Evolutionary conservation across 1,140 invertebrate species (phyloP), one percentile per base, ranked within the genome.

Genomic region (Gryllus bimaculatus): DNA sequence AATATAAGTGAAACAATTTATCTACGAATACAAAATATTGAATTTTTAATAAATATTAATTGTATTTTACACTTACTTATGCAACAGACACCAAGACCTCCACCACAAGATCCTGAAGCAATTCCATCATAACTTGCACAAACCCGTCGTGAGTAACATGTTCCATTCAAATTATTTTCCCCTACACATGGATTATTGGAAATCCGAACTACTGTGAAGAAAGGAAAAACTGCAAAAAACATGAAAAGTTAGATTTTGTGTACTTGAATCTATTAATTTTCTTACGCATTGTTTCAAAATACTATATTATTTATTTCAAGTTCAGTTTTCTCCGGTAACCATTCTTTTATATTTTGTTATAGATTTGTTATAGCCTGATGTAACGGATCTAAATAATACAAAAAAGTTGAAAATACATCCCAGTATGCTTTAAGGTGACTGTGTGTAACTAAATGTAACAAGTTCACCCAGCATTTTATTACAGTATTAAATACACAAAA

Each of bases 121-220:
- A 88, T 89, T 0, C 94, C 94, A 77, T 89, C 90, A 21, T 91
- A 88, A 81, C 90, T 89, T n/a, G 86, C 83, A 82, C 94, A 95
- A 84, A 95, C 92, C 48, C 90, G 87, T 80, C 90, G 88, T 8
- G 93, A 92, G 48, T 93, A 90, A 82, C 94, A 96, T 0, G 92
- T 94, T 13, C 94, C 94, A 80, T 87, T 88, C 79, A 93, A 88
- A 39, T 89, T 88, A 82, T 90, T 92, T 8, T 87, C 88, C 49
- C 88, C 90, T 7, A 85, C 84, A 82, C 92, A 94, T 66, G 90
- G 88, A 8, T 88, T 87, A 83, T 93, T 93, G 20, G 89, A 87
- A 84, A 93, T 93, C 73, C 92, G 89, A 20, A 93, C 91, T 26
- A 93, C 89, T 81, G 91, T 92, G 78, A 92, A 90, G 79, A 92